Evolutionary conservation across 1,140 invertebrate species (phyloP), one percentile per base, ranked within the genome.

Genomic region (Penaeus japonicus): DNA sequence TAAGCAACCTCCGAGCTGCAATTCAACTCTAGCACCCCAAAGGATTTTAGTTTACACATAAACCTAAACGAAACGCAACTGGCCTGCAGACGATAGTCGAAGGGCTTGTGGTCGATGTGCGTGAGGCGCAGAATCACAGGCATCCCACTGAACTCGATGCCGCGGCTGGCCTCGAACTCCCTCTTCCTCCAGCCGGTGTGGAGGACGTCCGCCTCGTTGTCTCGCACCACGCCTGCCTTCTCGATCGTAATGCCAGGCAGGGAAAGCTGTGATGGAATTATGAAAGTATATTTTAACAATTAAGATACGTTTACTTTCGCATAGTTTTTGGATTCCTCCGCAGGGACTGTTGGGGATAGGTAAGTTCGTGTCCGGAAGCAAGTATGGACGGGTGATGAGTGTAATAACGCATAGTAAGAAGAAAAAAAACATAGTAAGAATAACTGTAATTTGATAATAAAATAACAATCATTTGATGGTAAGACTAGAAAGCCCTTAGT

Each of bases 61-160:
- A 12, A 24, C 5, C 5, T 89, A 27, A 79, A 32, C 0, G 35
- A 18, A n/a, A 5, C 0, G 3, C 24, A 4, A 90, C 83, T 62
- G 30, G 91, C 86, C 30, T 82, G 47, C 32, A 93, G 93, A 4
- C 91, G 93, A 90, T 95, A 95, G 1, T 92, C 93, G 92, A 96
- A 97, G n/a, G 94, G 94, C 17, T 94, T 91, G 85, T 97, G 96
- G 91, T 96, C 95, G 80, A 97, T 92, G 92, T 97, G 96, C 1
- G 95, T 96, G 92, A 96, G 94, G 7, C 94, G 92, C 0, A 84
- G 39, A 59, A 59, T 90, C 17, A 70, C 22, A 55, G 86, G 85
- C 0, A 47, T 18, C 75, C 89, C 55, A 91, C 88, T 27, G 85
- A 90, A 10, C 10, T 91, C 84, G 24, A 53, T 53, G 55, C 27